Conservation (phyloP, 2,888 invertebrate species). For the Tetheella fluctuosa region DNA sequence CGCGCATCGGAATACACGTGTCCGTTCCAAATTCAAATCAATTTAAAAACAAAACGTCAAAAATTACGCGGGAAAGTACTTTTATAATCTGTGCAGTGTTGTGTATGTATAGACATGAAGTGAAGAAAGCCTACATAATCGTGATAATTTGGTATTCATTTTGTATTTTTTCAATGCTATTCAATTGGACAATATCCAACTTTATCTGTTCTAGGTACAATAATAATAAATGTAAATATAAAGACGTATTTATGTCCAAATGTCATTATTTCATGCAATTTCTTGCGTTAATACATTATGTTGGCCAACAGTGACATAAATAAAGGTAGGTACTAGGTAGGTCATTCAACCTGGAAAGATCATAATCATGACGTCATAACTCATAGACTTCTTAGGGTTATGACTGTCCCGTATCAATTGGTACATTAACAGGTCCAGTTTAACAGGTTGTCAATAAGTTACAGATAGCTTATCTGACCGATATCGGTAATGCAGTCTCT, state of each 20-base stretch:
- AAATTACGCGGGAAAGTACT: slow-evolving; percentile 5
- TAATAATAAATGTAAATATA: not conserved
- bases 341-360: not conserved
- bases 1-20: not conserved
- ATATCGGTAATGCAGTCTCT: too few relatives aligned
- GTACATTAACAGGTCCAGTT: too few relatives aligned
- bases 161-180: not conserved
- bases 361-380: too few relatives aligned
- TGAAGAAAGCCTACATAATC: not conserved
- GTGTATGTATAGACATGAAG: not conserved
- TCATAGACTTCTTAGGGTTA: too few relatives aligned
- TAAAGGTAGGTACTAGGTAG: not conserved
- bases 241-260: not conserved
- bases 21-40: not conserved
- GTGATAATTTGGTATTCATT: not conserved
- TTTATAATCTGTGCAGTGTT: not conserved
- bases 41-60: not conserved
- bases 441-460: too few relatives aligned
- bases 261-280: not conserved
- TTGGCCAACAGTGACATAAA: not conserved
- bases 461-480: too few relatives aligned
- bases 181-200: not conserved
- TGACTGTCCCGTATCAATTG: too few relatives aligned
- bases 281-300: not conserved
- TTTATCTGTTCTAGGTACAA: not conserved